Evolutionary conservation across 2,888 invertebrate genomes (phyloP), one percentile per base, ranked within the genome.

Genomic region (Neria commutata): DNA sequence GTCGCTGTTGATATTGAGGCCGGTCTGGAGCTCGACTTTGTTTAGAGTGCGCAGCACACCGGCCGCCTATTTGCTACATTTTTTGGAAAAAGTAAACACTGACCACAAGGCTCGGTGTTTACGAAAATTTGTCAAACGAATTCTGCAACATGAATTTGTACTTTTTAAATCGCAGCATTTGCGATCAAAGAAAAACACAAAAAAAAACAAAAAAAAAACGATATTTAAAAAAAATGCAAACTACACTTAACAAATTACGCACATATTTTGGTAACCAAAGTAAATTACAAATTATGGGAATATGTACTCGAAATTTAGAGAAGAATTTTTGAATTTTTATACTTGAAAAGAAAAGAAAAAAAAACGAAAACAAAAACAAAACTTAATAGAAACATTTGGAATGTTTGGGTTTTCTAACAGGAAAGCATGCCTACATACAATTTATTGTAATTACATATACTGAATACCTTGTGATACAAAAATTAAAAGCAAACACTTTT

Each of bases 1-100:
- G 78, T 80, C 61, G 80, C 81, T 62, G 81, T 79, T 40, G 79
- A 80, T 54, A 80, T 79, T 68, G 79, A 79, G 67, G 74, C 77
- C 53, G 81, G 78, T 42, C 69, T 78, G 65, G 81, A 80, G 68
- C 73, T 79, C 55, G 79, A 79, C 68, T 79, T 79, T 75, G 79
- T 79, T 67, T 79, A 76, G 64, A 61, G 46, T 56, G 45, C 56
- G n/a, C n/a, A n/a, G 17, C 6, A 29, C 21, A 29, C 19, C 16
- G 8, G 33, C n/a, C n/a, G n/a, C n/a, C n/a, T n/a, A 50, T 45
- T 24, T 45, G 50, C 29, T 17, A 58, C 29, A 3, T 37, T 21
- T 45, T 48, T 40, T 40, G 16, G 46, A 37, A 42, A 17, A 47
- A 53, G 52, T 45, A 21, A 54, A 52, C 42, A 42, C 40, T n/a